Evolutionary conservation across 2,797 vertebrate genomes (phyloP).

Genomic region (Cuniculus paca): DNA sequence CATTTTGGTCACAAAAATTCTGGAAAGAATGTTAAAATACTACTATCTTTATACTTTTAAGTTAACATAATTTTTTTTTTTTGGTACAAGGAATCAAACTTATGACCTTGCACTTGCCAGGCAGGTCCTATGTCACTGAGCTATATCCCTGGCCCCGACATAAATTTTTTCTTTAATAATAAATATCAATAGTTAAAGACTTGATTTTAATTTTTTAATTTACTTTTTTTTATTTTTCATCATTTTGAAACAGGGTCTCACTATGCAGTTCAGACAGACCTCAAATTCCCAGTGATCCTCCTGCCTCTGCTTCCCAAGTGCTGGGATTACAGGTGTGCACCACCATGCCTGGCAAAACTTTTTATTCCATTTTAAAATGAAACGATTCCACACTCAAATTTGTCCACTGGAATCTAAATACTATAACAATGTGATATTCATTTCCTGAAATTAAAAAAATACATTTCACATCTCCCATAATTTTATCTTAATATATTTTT

Average conservation of each 20-base stretch:
- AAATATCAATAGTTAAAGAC: background rate
- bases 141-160: no score
- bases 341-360: background rate
- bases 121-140: no score
- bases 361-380: background rate
- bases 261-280: background rate
- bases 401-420: background rate
- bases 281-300: background rate
- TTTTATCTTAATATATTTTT: background rate
- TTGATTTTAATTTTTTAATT: background rate
- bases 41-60: background rate
- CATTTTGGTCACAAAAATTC: background rate
- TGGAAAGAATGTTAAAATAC: background rate
- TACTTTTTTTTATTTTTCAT: no score
- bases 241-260: background rate
- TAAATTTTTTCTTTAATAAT: background rate
- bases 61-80: background rate
- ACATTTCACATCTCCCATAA: background rate
- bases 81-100: no score
- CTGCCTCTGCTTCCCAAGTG: background rate
- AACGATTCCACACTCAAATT: background rate
- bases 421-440: background rate
- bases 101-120: no score
- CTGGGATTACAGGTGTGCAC: background rate
- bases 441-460: background rate